Evolutionary conservation across 2,797 vertebrate species (phyloP), one percentile per base, ranked within the genome.

Genomic region (Pangasius larnaudii): DNA sequence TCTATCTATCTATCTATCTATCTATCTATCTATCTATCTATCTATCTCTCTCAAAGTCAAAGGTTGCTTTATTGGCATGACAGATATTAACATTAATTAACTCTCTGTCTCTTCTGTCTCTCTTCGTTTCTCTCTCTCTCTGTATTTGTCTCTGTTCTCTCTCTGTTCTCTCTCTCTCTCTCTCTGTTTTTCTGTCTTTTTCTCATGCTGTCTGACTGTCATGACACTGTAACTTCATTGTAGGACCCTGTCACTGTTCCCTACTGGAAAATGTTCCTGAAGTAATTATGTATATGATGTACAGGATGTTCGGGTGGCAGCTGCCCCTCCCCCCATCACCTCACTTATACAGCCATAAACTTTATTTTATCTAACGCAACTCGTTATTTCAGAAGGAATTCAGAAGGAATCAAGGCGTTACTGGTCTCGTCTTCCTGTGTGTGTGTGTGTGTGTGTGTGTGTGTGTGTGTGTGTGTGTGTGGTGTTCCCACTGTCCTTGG

Each of bases 391-490:
- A 42, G 42, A 42, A 42, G 42, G 42, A 8, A 56, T 8, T 77
- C 74, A 51, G 74, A 49, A 27, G 71, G 71, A 51, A 51, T 51
- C 51, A 56, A 53, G 18, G n/a, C 8, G 33, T 30, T 53, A 78
- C 16, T 75, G 72, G 74, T 77, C 13, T 53, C 3, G 7, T 9
- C 27, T 53, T 78, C 6, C 16, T 53, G 49, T 78, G 75, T 78
- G 75, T 53, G 75, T 78, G 75, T 53, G 74, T 77, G 74, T 78
- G 74, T 77, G 46, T 75, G 46, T 77, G 14, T 78, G 49, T 78
- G n/a, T 79, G 75, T 79, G 75, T 22, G 51, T 24, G 51, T 79
- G 51, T 39, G 53, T 27, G 53, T 81, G 79, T 61, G 56, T 61
- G 78, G 53, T 61, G 24, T 79, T 79, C 51, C 49, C 77, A 56